Conservation (phyloP, 92 coral and sea anemone genomes). For the Palythoa heliodiscus region DNA sequence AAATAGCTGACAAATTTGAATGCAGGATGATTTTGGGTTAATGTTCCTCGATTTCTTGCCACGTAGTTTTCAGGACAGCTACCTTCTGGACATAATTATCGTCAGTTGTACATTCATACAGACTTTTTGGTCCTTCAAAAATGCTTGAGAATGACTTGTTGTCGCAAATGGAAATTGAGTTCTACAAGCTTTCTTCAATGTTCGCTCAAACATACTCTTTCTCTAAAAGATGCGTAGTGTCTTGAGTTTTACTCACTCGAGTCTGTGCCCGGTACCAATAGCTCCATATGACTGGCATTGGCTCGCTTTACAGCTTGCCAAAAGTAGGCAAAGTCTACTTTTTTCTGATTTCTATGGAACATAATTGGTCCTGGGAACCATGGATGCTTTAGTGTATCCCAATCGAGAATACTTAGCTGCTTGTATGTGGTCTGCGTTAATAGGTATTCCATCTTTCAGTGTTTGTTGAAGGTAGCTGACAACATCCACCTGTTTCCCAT, state of each 20-base stretch:
- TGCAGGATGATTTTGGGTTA: slow-evolving; percentile 53
- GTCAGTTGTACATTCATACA: slow-evolving; percentile 45
- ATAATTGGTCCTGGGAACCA: slow-evolving; percentile 59
- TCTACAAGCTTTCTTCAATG: slow-evolving; percentile 46
- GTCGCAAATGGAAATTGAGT: slow-evolving; percentile 49
- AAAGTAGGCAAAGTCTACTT: slow-evolving; percentile 48
- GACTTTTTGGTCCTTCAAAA: slow-evolving; percentile 48
- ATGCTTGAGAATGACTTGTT: slow-evolving; percentile 38
- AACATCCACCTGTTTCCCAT: slow-evolving; percentile 53
- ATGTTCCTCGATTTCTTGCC: slow-evolving; percentile 37
- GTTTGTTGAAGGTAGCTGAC: slow-evolving; percentile 46
- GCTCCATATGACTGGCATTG: slow-evolving; percentile 20
- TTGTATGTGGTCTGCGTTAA: slow-evolving; percentile 55
- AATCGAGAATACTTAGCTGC: slow-evolving; percentile 47
- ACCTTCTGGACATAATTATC: slow-evolving; percentile 37
- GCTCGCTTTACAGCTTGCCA: slow-evolving; percentile 51
- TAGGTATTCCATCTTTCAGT: slow-evolving; percentile 45
- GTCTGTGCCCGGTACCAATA: slow-evolving; percentile 46
- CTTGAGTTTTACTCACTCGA: slow-evolving; percentile 16
- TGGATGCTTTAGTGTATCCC: slow-evolving; percentile 53
- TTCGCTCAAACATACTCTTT: slow-evolving; percentile 52
- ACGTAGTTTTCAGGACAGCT: slow-evolving; percentile 36
- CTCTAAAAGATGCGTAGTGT: slow-evolving; percentile 48
- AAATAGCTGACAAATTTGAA: slow-evolving; percentile 50
- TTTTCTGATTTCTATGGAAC: slow-evolving; percentile 53